phyloP scores from a whole-genome alignment of 2,888 invertebrate species.

The Ametastegia equiseti region DNA sequence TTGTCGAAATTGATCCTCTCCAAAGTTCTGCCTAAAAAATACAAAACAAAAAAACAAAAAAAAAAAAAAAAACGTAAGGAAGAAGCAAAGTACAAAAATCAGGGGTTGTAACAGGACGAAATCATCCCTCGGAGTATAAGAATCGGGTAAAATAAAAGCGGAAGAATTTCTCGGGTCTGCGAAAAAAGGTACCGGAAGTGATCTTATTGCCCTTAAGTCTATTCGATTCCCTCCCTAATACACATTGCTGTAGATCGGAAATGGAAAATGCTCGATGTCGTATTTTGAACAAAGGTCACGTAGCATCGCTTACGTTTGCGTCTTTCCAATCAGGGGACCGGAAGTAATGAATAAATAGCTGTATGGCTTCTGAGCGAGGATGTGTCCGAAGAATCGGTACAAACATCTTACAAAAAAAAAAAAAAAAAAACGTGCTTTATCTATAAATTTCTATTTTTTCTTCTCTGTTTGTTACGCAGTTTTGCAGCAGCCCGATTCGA shows the following conservation, averaged over 20 bases:
- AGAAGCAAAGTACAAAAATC: too few species aligned
- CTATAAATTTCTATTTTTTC: neutral
- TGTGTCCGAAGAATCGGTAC: neutral
- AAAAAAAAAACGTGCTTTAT: too few species aligned
- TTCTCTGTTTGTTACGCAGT: constrained; percentile 66
- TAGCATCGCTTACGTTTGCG: constrained; percentile 31
- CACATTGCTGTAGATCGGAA: too few species aligned
- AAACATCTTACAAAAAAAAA: too few species aligned
- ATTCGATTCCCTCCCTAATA: neutral
- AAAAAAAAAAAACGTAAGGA: too few species aligned
- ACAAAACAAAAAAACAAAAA: too few species aligned
- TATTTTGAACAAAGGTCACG: constrained; percentile 34
- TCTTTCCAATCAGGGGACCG: constrained; percentile 1
- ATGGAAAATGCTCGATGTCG: constrained; percentile 15
- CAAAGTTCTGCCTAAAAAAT: too few species aligned
- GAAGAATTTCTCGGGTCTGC: neutral
- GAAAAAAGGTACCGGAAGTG: constrained; percentile 25
- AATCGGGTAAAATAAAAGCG: neutral
- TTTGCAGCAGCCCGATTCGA: constrained; percentile 89
- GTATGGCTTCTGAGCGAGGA: too few species aligned
- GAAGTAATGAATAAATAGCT: neutral
- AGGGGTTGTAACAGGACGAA: neutral
- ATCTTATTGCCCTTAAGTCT: neutral
- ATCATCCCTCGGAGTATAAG: neutral
- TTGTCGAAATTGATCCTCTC: too few species aligned